These are phyloP conservation scores for Polymixis flavicincta DNA, from an alignment of 2,888 invertebrate species.

Conservation along the genomic window DNA sequence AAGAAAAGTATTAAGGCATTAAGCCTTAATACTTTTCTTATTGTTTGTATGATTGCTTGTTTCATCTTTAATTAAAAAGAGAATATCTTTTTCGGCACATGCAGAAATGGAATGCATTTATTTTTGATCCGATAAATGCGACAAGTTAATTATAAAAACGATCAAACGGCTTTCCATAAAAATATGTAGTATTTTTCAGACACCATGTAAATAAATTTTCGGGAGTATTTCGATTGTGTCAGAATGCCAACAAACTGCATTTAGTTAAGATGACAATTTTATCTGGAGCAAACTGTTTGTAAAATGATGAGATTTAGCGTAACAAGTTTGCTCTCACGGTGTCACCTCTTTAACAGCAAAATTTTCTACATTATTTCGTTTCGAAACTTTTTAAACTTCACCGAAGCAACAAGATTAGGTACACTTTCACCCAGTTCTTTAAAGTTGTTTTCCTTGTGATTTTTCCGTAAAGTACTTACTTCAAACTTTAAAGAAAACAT, in stretches of 20 bases:
- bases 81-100: not conserved
- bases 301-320: not conserved
- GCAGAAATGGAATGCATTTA: not conserved
- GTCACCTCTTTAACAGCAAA: not conserved
- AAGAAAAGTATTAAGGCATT: too few relatives aligned
- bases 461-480: not conserved
- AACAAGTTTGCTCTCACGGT: not conserved
- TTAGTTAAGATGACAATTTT: not conserved
- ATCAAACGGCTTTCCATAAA: not conserved
- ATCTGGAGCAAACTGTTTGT: not conserved
- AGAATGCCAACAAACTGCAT: not conserved
- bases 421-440: not conserved
- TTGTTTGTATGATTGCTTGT: not conserved
- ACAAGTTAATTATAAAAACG: conserved; percentile 15
- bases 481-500: not conserved
- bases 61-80: not conserved
- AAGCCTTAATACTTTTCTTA: not conserved
- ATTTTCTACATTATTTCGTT: not conserved
- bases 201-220: not conserved
- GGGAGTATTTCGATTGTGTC: not conserved
- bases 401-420: not conserved
- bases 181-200: too few relatives aligned
- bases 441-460: not conserved
- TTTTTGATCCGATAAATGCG: not conserved
- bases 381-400: not conserved